Base-by-base conservation (phyloP, 2,797 vertebrate species). In the Notolabrus celidotus region DNA sequence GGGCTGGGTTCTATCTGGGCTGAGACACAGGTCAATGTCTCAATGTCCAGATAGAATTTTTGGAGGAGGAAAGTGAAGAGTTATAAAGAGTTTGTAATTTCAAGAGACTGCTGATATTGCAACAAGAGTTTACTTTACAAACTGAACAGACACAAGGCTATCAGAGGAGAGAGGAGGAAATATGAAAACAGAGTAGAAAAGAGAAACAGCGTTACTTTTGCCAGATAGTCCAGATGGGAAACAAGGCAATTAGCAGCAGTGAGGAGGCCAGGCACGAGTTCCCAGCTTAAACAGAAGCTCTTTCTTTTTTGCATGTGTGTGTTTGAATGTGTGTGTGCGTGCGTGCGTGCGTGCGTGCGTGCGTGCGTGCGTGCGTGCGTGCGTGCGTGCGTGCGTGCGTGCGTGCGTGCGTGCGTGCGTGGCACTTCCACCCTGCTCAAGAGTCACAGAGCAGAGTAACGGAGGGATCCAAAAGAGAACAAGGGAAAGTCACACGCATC, bases 401-500 rank as follows among this genome's bases (percentile, higher is more conserved):
- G 39, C 50, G 41, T 20, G 10, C 25, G 29, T 49, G 29, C 27
- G 64, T 49, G 46, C 42, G 36, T 45, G 53, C 33, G 49, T 34
- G 68, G 17, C 63, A 23, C 43, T 70, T 33, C 42, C 39, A 63
- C 51, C 56, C 77, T 61, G 67, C 58, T 67, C 67, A 67, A 20
- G 55, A 74, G 67, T 74, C 55, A 82, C 34, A 65, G 16, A 74
- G 71, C 82, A 76, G 52, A 63, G 74, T 51, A 68, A 64, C 22
- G 61, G 60, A 77, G 17, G 65, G 62, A 74, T 86, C 71, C 88
- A 89, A 54, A 77, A 34, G 67, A 89, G 77, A 86, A 83, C 82
- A 89, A 84, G 81, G 49, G 73, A 84, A 88, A 86, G 83, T 86
- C 85, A 88, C 57, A 82, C 51, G 85, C 84, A 89, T 88, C 88